Evolutionary conservation across 2,113 vertebrate genomes (phyloP).

Genomic region (Mastomys coucha): DNA sequence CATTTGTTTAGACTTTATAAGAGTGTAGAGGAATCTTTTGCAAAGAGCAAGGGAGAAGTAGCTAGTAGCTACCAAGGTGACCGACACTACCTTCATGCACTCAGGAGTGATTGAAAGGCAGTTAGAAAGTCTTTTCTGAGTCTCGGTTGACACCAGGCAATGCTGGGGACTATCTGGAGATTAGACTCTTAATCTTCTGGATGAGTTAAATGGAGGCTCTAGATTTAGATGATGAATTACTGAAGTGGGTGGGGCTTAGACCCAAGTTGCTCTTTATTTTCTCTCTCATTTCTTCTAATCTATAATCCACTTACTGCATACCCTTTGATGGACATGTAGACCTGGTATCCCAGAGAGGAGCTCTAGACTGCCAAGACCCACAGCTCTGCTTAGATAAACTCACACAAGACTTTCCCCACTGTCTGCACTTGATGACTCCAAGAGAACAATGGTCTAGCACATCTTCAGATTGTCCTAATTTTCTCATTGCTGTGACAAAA

Average conservation of each 20-base stretch:
- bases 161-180: background rate
- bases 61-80: background rate
- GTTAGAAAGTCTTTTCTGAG: background rate
- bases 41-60: background rate
- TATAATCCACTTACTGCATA: background rate
- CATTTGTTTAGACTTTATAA: background rate
- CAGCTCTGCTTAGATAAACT: background rate
- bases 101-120: background rate
- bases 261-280: background rate
- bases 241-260: background rate
- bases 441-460: too few species aligned
- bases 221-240: background rate
- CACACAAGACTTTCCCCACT: background rate
- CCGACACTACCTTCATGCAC: too few species aligned
- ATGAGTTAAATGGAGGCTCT: background rate
- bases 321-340: rapidly evolving
- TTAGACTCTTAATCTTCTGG: background rate
- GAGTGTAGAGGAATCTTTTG: background rate
- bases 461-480: background rate
- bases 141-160: background rate
- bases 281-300: background rate
- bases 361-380: background rate
- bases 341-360: background rate
- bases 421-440: background rate
- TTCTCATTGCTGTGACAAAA: background rate